phyloP scores from a whole-genome alignment of 2,888 invertebrate species.

The Alsophila aescularia region DNA sequence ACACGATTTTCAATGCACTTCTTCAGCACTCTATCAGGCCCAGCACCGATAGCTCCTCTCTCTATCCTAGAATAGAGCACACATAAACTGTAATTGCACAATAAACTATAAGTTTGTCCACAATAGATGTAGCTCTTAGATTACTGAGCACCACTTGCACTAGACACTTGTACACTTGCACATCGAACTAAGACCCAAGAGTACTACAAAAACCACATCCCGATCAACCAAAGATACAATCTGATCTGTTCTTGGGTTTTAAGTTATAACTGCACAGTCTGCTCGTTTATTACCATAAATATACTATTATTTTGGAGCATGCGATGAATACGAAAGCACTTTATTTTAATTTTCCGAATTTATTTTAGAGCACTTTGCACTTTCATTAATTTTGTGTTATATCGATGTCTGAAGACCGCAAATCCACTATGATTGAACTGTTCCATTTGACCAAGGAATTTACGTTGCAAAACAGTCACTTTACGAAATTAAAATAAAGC shows the following conservation, averaged over 20 bases:
- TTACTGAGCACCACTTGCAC: slow-evolving; percentile 68
- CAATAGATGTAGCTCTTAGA: slow-evolving; percentile 73
- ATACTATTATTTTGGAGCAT: slow-evolving; percentile 46
- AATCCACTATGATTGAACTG: slow-evolving; percentile 55
- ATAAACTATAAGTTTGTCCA: slow-evolving; percentile 69
- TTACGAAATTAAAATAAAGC: slow-evolving; percentile 82
- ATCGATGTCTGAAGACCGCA: slow-evolving; percentile 53
- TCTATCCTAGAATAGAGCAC: slow-evolving; percentile 78
- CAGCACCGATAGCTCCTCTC: slow-evolving; percentile 69
- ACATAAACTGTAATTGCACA: slow-evolving; percentile 70
- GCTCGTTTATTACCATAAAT: slow-evolving; percentile 30
- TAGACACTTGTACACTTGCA: slow-evolving; percentile 69
- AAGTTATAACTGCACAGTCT: slow-evolving; percentile 36
- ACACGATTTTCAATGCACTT: slow-evolving; percentile 78
- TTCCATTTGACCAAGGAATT: slow-evolving; percentile 64
- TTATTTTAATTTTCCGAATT: slow-evolving; percentile 31
- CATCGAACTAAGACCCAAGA: slow-evolving; percentile 69
- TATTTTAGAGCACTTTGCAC: slow-evolving; percentile 42
- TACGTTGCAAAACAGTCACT: slow-evolving; percentile 80
- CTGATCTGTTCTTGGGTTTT: slow-evolving; percentile 53
- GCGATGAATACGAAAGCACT: slow-evolving; percentile 46
- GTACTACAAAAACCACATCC: slow-evolving; percentile 47
- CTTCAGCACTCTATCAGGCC: slow-evolving; percentile 70
- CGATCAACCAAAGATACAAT: slow-evolving; percentile 29
- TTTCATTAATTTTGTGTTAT: slow-evolving; percentile 44